Percentiles rank a stretch among this genome's conserved stretches.
Evolutionary conservation across 2,797 vertebrate species (phyloP).

Genomic region (Morelia viridis): DNA sequence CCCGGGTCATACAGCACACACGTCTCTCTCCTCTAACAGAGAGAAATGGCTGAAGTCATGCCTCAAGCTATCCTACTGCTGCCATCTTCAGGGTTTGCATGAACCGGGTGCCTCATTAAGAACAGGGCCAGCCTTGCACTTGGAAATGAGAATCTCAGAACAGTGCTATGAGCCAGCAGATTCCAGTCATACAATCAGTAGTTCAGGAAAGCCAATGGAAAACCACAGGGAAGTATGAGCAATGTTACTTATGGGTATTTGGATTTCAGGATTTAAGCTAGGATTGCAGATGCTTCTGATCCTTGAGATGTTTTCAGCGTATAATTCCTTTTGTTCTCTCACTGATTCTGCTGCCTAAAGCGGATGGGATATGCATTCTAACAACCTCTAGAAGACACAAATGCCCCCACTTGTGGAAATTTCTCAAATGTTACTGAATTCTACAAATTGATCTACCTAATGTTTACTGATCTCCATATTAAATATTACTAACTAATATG

Average conservation of each 20-base stretch:
- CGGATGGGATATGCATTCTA: neutral
- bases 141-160: too few relatives aligned
- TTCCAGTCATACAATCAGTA: neutral
- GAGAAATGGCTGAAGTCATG: too few relatives aligned
- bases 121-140: neutral
- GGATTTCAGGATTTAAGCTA: too few relatives aligned
- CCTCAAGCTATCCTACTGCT: too few relatives aligned
- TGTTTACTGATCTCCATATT: neutral
- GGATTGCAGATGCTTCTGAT: neutral
- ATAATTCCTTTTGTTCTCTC: neutral
- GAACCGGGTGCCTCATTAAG: too few relatives aligned
- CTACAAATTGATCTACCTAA: neutral
- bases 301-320: neutral
- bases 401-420: neutral
- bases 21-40: too few relatives aligned
- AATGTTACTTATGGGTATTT: neutral
- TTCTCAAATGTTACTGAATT: neutral
- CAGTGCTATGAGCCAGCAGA: neutral
- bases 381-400: neutral
- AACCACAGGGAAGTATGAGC: neutral
- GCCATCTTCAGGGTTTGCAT: too few relatives aligned
- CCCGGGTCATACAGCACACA: too few relatives aligned
- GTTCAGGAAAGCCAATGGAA: neutral
- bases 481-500: neutral
- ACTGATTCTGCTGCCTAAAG: neutral